These are phyloP conservation scores for Drosophila ohnishii DNA, from an alignment of 1,140 invertebrate genomes.

Conservation along the genomic window DNA sequence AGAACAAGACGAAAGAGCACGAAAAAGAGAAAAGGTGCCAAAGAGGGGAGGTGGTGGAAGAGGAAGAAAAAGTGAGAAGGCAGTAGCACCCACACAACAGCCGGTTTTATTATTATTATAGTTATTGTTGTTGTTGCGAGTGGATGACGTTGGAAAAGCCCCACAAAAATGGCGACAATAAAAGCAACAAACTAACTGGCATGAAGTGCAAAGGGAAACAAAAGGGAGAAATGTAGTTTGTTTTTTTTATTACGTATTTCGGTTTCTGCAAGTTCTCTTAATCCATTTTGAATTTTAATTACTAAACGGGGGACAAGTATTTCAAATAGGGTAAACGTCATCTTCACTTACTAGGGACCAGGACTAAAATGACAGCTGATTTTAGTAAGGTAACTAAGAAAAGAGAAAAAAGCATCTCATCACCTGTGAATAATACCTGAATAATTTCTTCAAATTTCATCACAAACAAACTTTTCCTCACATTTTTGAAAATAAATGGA, in stretches of 20 bases:
- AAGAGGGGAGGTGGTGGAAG: background rate
- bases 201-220: conserved; percentile 20
- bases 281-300: conserved; percentile 5
- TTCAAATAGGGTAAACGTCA: background rate
- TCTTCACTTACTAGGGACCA: too few relatives aligned
- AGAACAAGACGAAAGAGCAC: conserved; percentile 16
- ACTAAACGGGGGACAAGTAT: background rate
- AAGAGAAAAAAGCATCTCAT: too few relatives aligned
- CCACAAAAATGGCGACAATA: conserved; percentile 24
- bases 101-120: conserved; percentile 3
- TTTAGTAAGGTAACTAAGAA: background rate
- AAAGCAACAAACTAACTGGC: conserved; percentile 22
- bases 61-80: background rate
- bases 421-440: background rate
- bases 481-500: background rate
- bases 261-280: background rate
- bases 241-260: conserved; percentile 7
- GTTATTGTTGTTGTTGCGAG: background rate
- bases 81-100: conserved; percentile 16
- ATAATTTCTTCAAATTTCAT: background rate
- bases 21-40: background rate
- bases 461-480: background rate
- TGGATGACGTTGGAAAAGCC: conserved; percentile 33
- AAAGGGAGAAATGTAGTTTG: background rate
- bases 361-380: background rate